Percentiles rank a stretch among this genome's conserved stretches.
Evolutionary conservation across 2,113 vertebrate species (phyloP).

Genomic region (Eulacestoma nigropectus): DNA sequence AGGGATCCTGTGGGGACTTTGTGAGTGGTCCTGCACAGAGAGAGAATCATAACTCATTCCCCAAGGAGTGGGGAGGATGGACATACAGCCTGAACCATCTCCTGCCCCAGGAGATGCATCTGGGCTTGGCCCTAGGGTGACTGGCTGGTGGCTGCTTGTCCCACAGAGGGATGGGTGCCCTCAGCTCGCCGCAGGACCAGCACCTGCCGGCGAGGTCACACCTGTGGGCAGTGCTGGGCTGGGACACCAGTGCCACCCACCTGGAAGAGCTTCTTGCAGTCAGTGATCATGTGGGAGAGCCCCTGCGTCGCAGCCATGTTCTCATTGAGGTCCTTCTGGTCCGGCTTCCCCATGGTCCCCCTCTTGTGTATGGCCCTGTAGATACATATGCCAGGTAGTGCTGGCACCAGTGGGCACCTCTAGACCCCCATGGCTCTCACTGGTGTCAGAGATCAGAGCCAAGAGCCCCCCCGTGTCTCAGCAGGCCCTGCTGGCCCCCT

Average conservation of each 20-base stretch:
- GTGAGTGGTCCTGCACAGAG: neutral
- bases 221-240: accelerated
- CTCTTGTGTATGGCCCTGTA: constrained; percentile 73
- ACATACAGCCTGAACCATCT: neutral
- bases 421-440: neutral
- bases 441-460: neutral
- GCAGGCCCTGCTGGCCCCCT: neutral
- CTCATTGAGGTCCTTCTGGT: constrained; percentile 82
- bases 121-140: accelerated
- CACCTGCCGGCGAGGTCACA: accelerated
- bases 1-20: neutral
- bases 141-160: accelerated
- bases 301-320: constrained; percentile 85
- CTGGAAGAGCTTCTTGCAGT: constrained; percentile 91
- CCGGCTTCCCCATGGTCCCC: constrained; percentile 72
- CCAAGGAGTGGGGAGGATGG: neutral
- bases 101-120: neutral
- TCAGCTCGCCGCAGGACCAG: neutral
- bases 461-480: accelerated
- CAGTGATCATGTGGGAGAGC: constrained; percentile 82
- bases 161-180: too few relatives aligned
- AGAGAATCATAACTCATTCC: neutral
- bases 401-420: neutral
- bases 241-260: constrained; percentile 33
- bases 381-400: neutral